These are phyloP conservation scores for Odocoileus virginianus DNA, from an alignment of 2,113 vertebrate genomes.

Conservation along the genomic window DNA sequence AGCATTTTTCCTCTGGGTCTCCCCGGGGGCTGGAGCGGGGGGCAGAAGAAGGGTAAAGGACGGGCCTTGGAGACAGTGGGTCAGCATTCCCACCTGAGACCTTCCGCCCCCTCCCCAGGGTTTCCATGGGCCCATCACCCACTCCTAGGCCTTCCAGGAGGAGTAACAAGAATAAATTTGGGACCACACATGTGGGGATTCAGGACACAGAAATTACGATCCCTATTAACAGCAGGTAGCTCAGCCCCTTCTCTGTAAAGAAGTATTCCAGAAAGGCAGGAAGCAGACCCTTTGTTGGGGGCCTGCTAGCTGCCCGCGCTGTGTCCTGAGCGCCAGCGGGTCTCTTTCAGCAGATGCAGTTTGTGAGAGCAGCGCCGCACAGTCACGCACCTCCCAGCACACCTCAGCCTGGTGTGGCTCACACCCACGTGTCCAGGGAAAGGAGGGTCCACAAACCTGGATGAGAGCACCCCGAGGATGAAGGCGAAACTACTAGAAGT, in stretches of 20 bases:
- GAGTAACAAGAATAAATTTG: neutral
- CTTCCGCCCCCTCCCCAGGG: neutral
- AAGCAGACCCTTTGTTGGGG: neutral
- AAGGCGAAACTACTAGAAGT: neutral
- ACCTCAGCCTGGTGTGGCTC: too few species aligned
- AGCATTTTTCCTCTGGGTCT: slow-evolving; percentile 50
- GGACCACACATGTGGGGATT: neutral
- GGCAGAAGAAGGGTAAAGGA: neutral
- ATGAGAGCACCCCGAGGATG: neutral
- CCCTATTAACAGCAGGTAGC: neutral
- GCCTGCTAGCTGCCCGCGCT: neutral
- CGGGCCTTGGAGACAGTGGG: neutral
- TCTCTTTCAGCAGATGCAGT: neutral
- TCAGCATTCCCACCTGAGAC: slow-evolving; percentile 35
- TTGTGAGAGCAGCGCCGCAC: neutral
- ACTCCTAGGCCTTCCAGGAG: neutral
- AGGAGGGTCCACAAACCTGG: neutral
- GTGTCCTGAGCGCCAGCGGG: fast-evolving
- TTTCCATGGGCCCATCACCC: neutral
- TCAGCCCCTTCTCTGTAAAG: neutral
- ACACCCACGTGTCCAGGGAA: neutral
- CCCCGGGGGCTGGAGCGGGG: neutral
- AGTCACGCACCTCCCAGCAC: neutral
- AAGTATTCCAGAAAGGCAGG: neutral
- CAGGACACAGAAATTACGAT: neutral